Evolutionary conservation across 1,140 invertebrate species (phyloP).

Genomic region (Pararge aegeria): DNA sequence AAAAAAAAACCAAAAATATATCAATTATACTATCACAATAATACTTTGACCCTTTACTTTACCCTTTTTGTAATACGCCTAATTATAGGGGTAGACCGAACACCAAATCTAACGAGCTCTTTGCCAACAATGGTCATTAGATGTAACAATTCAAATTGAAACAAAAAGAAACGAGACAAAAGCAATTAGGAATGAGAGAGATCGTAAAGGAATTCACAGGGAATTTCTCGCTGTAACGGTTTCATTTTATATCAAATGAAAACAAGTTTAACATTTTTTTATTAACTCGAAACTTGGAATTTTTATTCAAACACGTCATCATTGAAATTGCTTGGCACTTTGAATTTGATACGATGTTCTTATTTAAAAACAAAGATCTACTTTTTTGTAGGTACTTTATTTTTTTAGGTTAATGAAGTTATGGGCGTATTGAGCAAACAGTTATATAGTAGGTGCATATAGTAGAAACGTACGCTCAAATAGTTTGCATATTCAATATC

Average conservation of each 20-base stretch:
- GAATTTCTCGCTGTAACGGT: constrained; percentile 2
- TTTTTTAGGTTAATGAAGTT: too few species aligned
- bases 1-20: not conserved
- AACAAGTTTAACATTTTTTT: constrained; percentile 2
- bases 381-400: too few species aligned
- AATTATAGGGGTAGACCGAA: not conserved
- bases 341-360: not conserved
- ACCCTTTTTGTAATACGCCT: not conserved
- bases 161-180: constrained; percentile 10
- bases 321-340: not conserved
- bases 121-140: constrained; percentile 1
- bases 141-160: constrained; percentile 10
- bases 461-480: too few species aligned
- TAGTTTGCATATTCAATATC: too few species aligned
- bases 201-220: constrained; percentile 11
- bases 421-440: too few species aligned
- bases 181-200: constrained; percentile 13
- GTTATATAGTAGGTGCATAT: too few species aligned
- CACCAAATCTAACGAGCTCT: not conserved
- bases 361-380: not conserved
- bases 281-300: constrained; percentile 13
- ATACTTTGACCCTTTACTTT: not conserved
- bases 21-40: not conserved
- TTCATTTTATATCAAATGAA: constrained; percentile 2
- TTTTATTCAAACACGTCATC: not conserved